A percentile compares a stretch with the other conserved stretches of the same genome.
Evolutionary conservation across 2,797 vertebrate species (phyloP).

Genomic region (Threskiornis aethiopicus): DNA sequence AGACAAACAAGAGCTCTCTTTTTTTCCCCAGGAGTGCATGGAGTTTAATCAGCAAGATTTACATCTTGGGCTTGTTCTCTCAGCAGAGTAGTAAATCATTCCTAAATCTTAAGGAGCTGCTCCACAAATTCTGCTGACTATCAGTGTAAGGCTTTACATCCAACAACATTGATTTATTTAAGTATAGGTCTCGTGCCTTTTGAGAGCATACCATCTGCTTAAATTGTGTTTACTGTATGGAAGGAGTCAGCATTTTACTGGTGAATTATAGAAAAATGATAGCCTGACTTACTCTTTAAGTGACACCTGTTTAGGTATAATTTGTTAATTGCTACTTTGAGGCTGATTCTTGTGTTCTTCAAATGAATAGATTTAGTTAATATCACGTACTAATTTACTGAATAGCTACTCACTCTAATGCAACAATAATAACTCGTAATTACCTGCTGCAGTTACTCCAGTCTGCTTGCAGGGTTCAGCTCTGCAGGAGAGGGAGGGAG

Average conservation of each 20-base stretch:
- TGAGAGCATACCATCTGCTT: conserved; percentile 39
- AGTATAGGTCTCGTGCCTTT: conserved; percentile 51
- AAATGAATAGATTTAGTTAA: conserved; percentile 65
- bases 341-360: conserved; percentile 63
- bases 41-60: conserved; percentile 30
- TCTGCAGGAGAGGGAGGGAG: background rate
- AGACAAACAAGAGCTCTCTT: background rate
- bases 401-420: conserved; percentile 14
- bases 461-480: background rate
- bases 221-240: conserved; percentile 62
- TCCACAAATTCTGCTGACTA: conserved; percentile 65
- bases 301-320: conserved; percentile 70
- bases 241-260: conserved; percentile 61
- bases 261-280: conserved; percentile 64
- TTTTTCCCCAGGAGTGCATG: background rate
- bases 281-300: conserved; percentile 57
- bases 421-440: conserved; percentile 37
- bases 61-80: background rate
- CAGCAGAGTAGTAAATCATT: conserved; percentile 38
- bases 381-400: conserved; percentile 47
- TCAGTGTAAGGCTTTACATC: conserved; percentile 1
- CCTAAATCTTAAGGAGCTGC: conserved; percentile 40
- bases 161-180: conserved; percentile 61
- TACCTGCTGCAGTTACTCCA: conserved; percentile 18
- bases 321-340: conserved; percentile 75